Conservation (phyloP, 2,888 invertebrate species). For the Latrodectus hesperus region DNA sequence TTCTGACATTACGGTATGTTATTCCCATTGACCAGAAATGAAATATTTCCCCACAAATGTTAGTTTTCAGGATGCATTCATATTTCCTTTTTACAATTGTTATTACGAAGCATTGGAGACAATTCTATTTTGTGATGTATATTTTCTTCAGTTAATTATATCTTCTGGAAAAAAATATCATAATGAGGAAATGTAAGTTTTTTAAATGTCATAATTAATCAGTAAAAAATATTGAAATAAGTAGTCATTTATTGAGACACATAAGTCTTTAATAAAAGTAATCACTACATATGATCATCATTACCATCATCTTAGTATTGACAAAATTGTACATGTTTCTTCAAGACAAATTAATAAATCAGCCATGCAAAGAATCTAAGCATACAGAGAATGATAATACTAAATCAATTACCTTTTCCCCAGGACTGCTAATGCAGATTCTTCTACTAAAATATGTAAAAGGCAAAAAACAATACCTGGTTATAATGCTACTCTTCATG, state of each 20-base stretch:
- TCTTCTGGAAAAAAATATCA: neutral
- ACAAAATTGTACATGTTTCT: constrained; percentile 52
- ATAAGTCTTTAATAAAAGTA: constrained; percentile 64
- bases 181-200: no score
- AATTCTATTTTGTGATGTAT: no score
- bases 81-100: no score
- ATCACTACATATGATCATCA: constrained; percentile 60
- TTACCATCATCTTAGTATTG: constrained; percentile 32
- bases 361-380: constrained; percentile 27
- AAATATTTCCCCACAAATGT: no score
- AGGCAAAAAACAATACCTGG: neutral
- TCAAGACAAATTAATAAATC: constrained; percentile 54
- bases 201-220: no score
- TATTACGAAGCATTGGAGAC: no score
- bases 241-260: constrained; percentile 48
- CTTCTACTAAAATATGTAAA: neutral
- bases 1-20: no score
- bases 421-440: constrained; percentile 5
- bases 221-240: neutral
- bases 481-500: no score
- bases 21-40: no score
- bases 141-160: neutral
- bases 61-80: no score
- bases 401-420: constrained; percentile 49
- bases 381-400: constrained; percentile 45